Evolutionary conservation across 1,140 invertebrate genomes (phyloP).

Genomic region (Archivesica marissinica): DNA sequence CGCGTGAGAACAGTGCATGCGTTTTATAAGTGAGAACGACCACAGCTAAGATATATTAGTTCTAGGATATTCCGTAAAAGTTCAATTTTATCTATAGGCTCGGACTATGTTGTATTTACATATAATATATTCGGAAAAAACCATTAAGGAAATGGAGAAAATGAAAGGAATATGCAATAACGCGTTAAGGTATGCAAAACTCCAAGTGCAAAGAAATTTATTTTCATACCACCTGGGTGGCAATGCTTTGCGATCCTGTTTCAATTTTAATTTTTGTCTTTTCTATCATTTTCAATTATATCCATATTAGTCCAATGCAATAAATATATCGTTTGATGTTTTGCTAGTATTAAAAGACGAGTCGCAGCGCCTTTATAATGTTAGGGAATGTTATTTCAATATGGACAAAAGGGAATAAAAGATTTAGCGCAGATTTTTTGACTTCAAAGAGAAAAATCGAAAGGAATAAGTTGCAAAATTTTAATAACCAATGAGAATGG

Average conservation of each 20-base stretch:
- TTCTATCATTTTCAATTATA: slow-evolving; percentile 8
- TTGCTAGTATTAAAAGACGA: background rate
- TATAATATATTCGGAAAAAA: background rate
- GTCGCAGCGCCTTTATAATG: slow-evolving; percentile 6
- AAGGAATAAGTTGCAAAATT: slow-evolving; percentile 23
- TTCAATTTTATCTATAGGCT: too few relatives aligned
- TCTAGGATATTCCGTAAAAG: too few relatives aligned
- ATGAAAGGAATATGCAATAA: background rate
- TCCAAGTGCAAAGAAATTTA: slow-evolving; percentile 39
- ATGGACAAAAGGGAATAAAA: slow-evolving; percentile 20
- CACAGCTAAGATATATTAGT: too few relatives aligned
- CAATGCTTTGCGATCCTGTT: background rate
- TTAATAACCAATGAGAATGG: slow-evolving; percentile 28
- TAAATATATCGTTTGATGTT: slow-evolving; percentile 17
- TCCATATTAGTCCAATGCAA: slow-evolving; percentile 26
- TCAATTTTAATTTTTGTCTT: slow-evolving; percentile 28
- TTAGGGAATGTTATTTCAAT: slow-evolving; percentile 41
- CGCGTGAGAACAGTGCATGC: background rate
- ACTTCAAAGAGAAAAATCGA: slow-evolving; percentile 37
- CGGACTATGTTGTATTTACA: too few relatives aligned
- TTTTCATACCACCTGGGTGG: slow-evolving; percentile 33
- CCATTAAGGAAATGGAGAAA: background rate
- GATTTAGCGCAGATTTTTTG: slow-evolving; percentile 8
- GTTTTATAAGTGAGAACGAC: background rate
- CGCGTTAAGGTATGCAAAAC: slow-evolving; percentile 22